Evolutionary conservation across 2,113 vertebrate species (phyloP), one percentile per base, ranked within the genome.

Genomic region (Nothoprocta pentlandii): DNA sequence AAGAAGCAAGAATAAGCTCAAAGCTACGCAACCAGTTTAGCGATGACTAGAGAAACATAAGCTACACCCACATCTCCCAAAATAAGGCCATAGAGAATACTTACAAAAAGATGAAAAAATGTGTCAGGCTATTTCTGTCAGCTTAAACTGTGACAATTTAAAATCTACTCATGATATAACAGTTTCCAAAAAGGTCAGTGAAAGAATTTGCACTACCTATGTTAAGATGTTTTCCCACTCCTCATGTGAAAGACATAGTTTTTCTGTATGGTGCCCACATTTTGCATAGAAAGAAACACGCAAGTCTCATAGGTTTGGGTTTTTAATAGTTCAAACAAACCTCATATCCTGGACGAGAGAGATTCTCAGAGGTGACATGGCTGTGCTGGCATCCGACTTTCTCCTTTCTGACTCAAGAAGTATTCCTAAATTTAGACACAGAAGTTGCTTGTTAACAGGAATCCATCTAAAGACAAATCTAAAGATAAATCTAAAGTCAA

Each of bases 341-440:
- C 99, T 99, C 99, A 99, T 99, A 96, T 99, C 99, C 94, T 99
- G 99, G 87, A 99, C 98, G 39, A 99, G 98, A 36, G 99, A 99
- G 85, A 99, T 97, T 96, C 98, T 99, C 39, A 99, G 98, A 81
- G 99, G 99, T 20, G 98, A 98, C 98, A 99, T 98, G 67, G 98
- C 98, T 44, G 98, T 98, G 77, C 98, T 98, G 28, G 98, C 98
- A 83, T 99, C 99, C 67, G 99, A 99, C 93, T 99, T 99, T n/a
- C 99, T 98, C 93, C 99, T 98, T 94, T 99, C 99, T n/a, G 98
- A 97, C 95, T 99, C 98, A 70, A 99, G 97, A 94, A 99, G 98
- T 93, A 99, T 98, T 93, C 99, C 99, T 99, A 95, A 42, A 91
- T 89, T 47, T 74, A 93, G 51, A 89, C 44, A 66, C 10, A 71